Evolutionary conservation across 2,113 vertebrate species (phyloP).

Genomic region (Microtus montanus): DNA sequence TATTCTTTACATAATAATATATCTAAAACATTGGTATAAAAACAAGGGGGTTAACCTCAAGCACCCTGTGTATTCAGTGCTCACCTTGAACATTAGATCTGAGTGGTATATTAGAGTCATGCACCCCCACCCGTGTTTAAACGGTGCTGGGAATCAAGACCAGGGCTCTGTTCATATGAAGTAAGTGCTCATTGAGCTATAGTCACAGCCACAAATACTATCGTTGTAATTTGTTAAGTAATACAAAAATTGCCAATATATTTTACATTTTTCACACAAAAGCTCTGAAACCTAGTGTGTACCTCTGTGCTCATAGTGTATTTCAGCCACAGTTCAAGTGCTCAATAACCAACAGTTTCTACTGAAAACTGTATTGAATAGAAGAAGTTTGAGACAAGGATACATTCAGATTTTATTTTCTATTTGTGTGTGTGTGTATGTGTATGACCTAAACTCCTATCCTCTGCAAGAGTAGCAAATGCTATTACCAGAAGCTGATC

Average conservation of each 20-base stretch:
- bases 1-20: background rate
- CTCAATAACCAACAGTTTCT: background rate
- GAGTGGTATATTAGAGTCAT: background rate
- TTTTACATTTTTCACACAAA: background rate
- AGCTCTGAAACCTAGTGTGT: background rate
- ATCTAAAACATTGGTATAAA: background rate
- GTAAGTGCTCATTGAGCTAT: background rate
- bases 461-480: background rate
- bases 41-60: background rate
- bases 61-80: background rate
- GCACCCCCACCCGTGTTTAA: too few relatives aligned
- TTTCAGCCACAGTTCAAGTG: background rate
- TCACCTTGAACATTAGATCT: background rate
- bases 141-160: background rate
- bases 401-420: background rate
- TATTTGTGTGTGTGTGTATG: background rate
- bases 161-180: background rate
- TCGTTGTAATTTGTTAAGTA: background rate
- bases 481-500: background rate
- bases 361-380: background rate
- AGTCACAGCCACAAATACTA: background rate
- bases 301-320: background rate
- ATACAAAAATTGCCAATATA: background rate
- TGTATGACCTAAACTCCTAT: background rate
- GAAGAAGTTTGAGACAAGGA: background rate